Evolutionary conservation across 1,140 invertebrate species (phyloP).

Genomic region (Pseudoatta argentina): DNA sequence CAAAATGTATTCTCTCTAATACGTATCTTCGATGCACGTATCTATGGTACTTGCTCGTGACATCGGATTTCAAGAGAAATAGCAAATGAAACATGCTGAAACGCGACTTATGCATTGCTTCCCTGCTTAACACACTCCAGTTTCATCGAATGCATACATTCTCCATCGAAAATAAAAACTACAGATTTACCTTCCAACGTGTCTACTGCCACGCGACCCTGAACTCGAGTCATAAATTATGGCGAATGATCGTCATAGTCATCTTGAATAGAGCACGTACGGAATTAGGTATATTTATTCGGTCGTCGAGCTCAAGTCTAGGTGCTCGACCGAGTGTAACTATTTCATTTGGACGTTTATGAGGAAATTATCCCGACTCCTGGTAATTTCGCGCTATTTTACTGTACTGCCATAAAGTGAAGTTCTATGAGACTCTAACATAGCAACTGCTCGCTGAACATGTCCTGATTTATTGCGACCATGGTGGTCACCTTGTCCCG

Average conservation of each 20-base stretch:
- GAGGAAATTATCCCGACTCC: slow-evolving; percentile 70
- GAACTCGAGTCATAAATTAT: slow-evolving; percentile 66
- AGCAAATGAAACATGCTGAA: background rate
- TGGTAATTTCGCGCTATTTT: slow-evolving; percentile 66
- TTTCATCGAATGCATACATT: background rate
- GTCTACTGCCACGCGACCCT: background rate
- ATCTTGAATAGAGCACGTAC: slow-evolving; percentile 40
- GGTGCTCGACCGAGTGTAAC: slow-evolving; percentile 53
- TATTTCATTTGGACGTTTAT: slow-evolving; percentile 72
- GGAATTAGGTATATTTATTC: slow-evolving; percentile 70
- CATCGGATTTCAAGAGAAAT: slow-evolving; percentile 54
- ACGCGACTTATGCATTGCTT: background rate
- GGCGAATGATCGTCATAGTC: slow-evolving; percentile 57
- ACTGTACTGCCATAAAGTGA: slow-evolving; percentile 59
- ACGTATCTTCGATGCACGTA: background rate
- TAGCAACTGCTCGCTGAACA: background rate
- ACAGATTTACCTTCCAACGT: slow-evolving; percentile 51
- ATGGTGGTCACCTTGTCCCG: background rate
- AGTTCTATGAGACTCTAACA: slow-evolving; percentile 1
- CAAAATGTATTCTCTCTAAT: background rate
- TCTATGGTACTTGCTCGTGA: slow-evolving; percentile 6
- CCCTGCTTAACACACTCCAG: background rate
- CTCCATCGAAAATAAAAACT: slow-evolving; percentile 20
- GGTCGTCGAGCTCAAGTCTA: slow-evolving; percentile 25
- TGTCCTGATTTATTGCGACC: slow-evolving; percentile 63